A percentile compares a stretch with the other conserved stretches of the same genome.
Evolutionary conservation across 2,113 vertebrate species (phyloP).

Genomic region (Alces alces): DNA sequence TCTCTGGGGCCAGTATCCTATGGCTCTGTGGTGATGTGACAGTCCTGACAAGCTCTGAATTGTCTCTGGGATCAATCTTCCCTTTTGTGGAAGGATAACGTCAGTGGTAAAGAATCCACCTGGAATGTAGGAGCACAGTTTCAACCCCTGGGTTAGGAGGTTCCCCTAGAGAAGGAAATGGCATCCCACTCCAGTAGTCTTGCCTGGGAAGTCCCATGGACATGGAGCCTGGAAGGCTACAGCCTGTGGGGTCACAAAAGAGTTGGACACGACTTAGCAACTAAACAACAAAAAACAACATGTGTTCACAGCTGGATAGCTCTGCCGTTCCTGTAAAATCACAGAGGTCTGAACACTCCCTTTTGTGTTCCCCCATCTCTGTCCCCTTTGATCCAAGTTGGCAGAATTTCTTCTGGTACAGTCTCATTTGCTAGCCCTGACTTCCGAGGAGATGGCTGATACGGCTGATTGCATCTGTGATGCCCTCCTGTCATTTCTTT

Average conservation of each 20-base stretch:
- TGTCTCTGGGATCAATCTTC: neutral
- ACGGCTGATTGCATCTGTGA: neutral
- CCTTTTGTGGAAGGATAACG: neutral
- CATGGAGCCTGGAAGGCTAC: neutral
- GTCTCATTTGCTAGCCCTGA: neutral
- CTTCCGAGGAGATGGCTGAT: neutral
- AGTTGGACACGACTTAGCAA: neutral
- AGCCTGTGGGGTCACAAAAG: neutral
- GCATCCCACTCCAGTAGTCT: neutral
- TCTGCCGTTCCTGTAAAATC: neutral
- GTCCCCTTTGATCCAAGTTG: too few relatives aligned
- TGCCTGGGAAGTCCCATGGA: neutral
- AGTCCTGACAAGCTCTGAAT: neutral
- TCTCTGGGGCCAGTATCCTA: neutral
- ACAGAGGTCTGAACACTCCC: too few relatives aligned
- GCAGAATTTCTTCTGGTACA: neutral
- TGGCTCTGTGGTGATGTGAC: accelerated
- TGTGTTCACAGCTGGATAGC: neutral
- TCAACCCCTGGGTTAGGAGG: neutral
- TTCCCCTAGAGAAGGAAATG: neutral
- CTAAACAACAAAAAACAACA: neutral
- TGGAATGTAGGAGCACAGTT: neutral
- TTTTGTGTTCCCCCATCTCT: neutral
- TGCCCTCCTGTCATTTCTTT: neutral
- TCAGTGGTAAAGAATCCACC: neutral